Evolutionary conservation across 2,113 vertebrate species (phyloP).

Genomic region (Tachycineta bicolor): DNA sequence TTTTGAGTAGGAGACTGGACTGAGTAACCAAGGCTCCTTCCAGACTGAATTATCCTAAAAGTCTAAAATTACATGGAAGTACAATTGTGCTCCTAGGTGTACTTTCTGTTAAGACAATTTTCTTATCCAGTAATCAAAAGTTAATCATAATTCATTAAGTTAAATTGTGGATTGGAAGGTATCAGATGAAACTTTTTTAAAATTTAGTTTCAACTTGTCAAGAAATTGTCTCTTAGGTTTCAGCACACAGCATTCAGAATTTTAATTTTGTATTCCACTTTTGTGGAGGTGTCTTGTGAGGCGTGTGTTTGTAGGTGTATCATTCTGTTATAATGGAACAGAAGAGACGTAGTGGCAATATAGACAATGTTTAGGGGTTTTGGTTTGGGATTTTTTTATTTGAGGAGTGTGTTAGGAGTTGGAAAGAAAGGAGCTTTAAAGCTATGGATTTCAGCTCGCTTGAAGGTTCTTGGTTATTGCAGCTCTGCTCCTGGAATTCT

Average conservation of each 20-base stretch:
- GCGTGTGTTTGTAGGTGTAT: not conserved
- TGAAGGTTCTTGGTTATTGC: not conserved
- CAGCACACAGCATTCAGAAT: not conserved
- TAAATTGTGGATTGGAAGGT: not conserved
- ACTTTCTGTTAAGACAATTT: not conserved
- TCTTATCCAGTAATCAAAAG: not conserved
- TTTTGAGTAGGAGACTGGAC: not conserved
- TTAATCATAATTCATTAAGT: not conserved
- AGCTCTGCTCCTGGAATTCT: not conserved
- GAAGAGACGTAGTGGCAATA: not conserved
- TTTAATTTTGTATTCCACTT: not conserved
- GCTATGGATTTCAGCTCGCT: not conserved
- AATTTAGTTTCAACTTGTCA: not conserved
- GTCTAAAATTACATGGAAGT: not conserved
- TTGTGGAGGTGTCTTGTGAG: not conserved
- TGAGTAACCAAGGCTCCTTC: not conserved
- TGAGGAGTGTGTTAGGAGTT: not conserved
- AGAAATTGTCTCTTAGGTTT: not conserved
- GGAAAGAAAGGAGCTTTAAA: not conserved
- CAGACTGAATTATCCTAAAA: not conserved
- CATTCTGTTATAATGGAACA: not conserved
- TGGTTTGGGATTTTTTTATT: not conserved
- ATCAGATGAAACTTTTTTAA: not conserved
- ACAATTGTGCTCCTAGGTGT: not conserved
- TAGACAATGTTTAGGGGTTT: not conserved